Base-by-base conservation (phyloP, 2,888 invertebrate genomes). In the Reticulitermes lucifugus region DNA sequence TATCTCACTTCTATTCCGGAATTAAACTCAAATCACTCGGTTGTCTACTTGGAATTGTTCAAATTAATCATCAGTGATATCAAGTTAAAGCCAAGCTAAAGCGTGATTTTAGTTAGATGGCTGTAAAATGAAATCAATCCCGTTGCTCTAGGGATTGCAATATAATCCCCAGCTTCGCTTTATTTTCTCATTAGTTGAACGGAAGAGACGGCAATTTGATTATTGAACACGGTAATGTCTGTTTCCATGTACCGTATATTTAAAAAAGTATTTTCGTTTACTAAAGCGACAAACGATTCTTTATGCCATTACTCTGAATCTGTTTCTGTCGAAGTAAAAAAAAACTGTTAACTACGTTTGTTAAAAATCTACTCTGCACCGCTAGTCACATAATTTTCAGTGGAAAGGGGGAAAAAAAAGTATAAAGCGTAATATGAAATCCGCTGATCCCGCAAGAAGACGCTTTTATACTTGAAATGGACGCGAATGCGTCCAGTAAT, bases 141-240 rank as follows among this genome's bases (percentile, higher is more conserved):
- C 25, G 18, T 1, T 65, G 10, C n/a, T 25, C 25, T 65, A 0
- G 65, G 25, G 65, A 25, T 65, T 25, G 25, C n/a, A 65, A 65
- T 65, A 65, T 65, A 25, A 65, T 65, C 25, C 25, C 65, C 65
- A n/a, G 65, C 10, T 65, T 25, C 25, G n/a, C 9, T 65, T 65
- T 25, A 25, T 65, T 65, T 65, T 65, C 65, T 65, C 65, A 65
- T 65, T 65, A 65, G 65, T 65, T n/a, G 65, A 65, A 65, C 14
- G 65, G 65, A n/a, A 65, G 65, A 25, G 65, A 65, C 65, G 6
- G 65, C 14, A 55, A 55, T 4, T 55, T 55, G 55, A 5, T 25
- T 65, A 65, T 65, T 65, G n/a, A 25, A 25, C 65, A 65, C 12
- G 1, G 2, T 6, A 12, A 25, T 9, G n/a, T 7, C n/a, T 25